Conservation (phyloP, 2,888 invertebrate species). For the Agrotis segetum region DNA sequence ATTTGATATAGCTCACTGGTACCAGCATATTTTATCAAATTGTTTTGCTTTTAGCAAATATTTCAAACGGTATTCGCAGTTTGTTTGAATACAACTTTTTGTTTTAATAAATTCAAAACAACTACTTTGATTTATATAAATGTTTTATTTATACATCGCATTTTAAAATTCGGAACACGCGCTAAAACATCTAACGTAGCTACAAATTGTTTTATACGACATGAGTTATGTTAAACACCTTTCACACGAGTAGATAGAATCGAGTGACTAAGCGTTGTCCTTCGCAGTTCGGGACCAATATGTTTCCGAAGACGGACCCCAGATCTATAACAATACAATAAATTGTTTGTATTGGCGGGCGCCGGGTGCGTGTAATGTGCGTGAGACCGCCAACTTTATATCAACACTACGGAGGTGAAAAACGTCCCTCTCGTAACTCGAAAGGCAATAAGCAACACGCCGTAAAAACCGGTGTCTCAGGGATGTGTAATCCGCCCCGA, state of each 20-base stretch:
- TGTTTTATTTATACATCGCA: slow-evolving; percentile 26
- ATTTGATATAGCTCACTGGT: slow-evolving; percentile 6
- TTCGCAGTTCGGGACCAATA: slow-evolving; percentile 75
- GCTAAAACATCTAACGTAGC: slow-evolving; percentile 27
- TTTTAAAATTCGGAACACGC: slow-evolving; percentile 43
- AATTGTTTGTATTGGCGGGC: slow-evolving; percentile 82
- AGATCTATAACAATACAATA: slow-evolving; percentile 86
- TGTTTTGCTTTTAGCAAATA: slow-evolving; percentile 21
- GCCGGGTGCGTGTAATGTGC: slow-evolving; percentile 84
- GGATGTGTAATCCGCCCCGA: slow-evolving; percentile 63
- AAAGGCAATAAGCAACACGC: slow-evolving; percentile 78
- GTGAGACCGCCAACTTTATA: slow-evolving; percentile 81
- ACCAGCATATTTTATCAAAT: slow-evolving; percentile 1
- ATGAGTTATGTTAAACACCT: slow-evolving; percentile 57
- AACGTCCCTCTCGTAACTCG: slow-evolving; percentile 77
- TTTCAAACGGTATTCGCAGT: slow-evolving; percentile 30
- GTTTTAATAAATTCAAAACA: slow-evolving; percentile 47
- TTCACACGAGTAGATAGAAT: slow-evolving; percentile 51
- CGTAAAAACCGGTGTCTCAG: slow-evolving; percentile 75
- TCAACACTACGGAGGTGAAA: slow-evolving; percentile 80
- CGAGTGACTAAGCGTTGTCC: slow-evolving; percentile 68
- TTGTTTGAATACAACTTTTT: slow-evolving; percentile 15
- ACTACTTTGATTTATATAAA: slow-evolving; percentile 38
- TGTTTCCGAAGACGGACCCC: slow-evolving; percentile 75
- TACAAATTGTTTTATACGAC: slow-evolving; percentile 49